Base-by-base conservation (phyloP, 2,797 vertebrate genomes). In the Coregonus sp. region DNA sequence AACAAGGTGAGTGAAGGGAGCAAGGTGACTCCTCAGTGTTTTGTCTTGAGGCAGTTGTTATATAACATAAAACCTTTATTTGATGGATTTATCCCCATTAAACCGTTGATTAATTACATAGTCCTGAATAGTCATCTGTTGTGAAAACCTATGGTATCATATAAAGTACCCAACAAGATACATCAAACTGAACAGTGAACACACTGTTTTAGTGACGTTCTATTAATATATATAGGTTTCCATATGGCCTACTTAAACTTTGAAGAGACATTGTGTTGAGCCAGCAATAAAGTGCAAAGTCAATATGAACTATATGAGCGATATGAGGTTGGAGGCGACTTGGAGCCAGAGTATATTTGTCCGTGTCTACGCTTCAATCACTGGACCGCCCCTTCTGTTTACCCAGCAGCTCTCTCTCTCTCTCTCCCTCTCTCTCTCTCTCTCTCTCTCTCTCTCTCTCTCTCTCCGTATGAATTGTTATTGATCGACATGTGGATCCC, bases 221-320 rank as follows among this genome's bases (percentile, higher is more conserved):
- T 85, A 85, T 86, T 78, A 86, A 89, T 90, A 88, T 82, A 83
- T 81, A 70, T 69, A 80, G 76, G 74, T 63, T 78, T 85, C 75
- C 77, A 81, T 81, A 74, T 85, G 89, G 79, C 91, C 89, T 86
- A 90, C 80, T 90, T 91, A 75, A 77, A 71, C 73, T 12, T 54
- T 68, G 71, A 78, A 81, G 85, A 86, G 76, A 52, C 78, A 82
- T 70, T 51, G 52, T 78, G 75, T 81, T 61, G 75, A 85, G 76
- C 77, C 75, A 80, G 84, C 81, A 76, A 72, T 61, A 79, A 81
- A 78, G 73, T 80, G 74, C 65, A 61, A 85, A 84, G 78, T 88
- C 87, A 88, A 89, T 85, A 83, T 29, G 59, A 63, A 25, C 20
- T 63, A 63, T 63, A 25, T 3, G 84, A 84, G 86, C 78, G 81